Base-by-base conservation (phyloP, 2,797 vertebrate species). In the Xerus rutilus region DNA sequence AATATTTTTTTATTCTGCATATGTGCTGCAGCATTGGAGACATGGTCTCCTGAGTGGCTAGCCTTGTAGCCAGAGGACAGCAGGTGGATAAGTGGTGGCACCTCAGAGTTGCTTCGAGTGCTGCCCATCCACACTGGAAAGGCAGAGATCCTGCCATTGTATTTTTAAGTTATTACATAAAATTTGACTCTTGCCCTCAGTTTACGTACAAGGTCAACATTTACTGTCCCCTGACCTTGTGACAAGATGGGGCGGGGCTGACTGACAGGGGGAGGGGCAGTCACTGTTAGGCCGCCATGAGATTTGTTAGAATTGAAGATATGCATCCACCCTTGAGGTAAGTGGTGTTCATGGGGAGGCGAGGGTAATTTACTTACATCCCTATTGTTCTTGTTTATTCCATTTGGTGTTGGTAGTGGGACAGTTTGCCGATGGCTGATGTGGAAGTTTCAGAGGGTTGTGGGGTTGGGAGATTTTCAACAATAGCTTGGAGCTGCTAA, bases 31-130 rank as follows among this genome's bases (percentile, higher is more conserved):
- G 49, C 15, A 52, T 4, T 52, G 49, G 15, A 17, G 49, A 52
- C 49, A 52, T 25, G 0, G 1, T 13, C 8, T 54, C 32, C 21
- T 17, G 13, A 12, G 32, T 8, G 70, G 20, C 2, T 20, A 0
- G 1, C 43, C 17, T 0, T 0, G n/a, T 28, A 57, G 25, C 9
- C 39, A 2, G 35, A 0, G 1, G 45, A 32, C 5, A n/a, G 18
- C 57, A 32, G 0, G 39, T 7, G 54, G 3, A 0, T 18, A 57
- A 59, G 10, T 6, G 1, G 52, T 32, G 74, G 43, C 49, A 7
- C 8, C 11, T 15, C 57, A 30, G 73, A 82, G 67, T 45, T 1
- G 2, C 32, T 28, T 70, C 70, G 11, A 14, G 28, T 9, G 7
- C 30, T 30, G 73, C 15, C 18, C 49, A 20, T 30, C 49, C 4